Evolutionary conservation across 2,797 vertebrate genomes (phyloP).

Genomic region (Vultur gryphus): DNA sequence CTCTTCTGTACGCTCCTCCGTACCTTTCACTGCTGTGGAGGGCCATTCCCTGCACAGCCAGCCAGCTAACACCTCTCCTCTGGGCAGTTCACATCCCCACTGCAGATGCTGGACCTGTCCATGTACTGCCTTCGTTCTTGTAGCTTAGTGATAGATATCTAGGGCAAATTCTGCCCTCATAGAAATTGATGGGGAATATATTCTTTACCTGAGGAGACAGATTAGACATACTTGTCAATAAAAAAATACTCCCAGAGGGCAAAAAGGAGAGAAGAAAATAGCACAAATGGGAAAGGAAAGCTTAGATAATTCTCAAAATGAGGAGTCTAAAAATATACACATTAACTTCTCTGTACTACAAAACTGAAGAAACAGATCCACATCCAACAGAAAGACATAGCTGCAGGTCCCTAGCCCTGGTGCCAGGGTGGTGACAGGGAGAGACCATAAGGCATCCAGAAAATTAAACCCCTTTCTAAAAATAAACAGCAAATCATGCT

Average conservation of each 20-base stretch:
- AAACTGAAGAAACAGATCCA: not conserved
- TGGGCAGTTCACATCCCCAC: accelerated
- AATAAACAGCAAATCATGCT: not conserved
- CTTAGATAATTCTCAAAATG: not conserved
- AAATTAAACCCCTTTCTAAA: not conserved
- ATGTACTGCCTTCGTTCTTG: accelerated
- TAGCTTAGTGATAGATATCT: accelerated
- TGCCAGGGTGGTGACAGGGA: not conserved
- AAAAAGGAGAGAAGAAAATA: not conserved
- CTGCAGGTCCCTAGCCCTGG: not conserved
- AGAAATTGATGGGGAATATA: accelerated
- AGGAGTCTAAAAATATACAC: not conserved
- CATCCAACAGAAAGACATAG: accelerated
- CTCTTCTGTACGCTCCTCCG: accelerated
- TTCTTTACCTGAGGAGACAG: not conserved
- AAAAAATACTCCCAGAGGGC: not conserved
- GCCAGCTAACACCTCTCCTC: not conserved
- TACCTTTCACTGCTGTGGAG: not conserved
- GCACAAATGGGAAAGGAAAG: not conserved
- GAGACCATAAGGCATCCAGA: not conserved
- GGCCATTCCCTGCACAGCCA: too few species aligned
- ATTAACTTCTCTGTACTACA: not conserved
- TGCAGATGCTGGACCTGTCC: not conserved
- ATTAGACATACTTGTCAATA: accelerated
- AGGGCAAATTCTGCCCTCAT: not conserved